Conservation (phyloP, 2,797 vertebrate species). For the Hippopotamyrus pictus region DNA sequence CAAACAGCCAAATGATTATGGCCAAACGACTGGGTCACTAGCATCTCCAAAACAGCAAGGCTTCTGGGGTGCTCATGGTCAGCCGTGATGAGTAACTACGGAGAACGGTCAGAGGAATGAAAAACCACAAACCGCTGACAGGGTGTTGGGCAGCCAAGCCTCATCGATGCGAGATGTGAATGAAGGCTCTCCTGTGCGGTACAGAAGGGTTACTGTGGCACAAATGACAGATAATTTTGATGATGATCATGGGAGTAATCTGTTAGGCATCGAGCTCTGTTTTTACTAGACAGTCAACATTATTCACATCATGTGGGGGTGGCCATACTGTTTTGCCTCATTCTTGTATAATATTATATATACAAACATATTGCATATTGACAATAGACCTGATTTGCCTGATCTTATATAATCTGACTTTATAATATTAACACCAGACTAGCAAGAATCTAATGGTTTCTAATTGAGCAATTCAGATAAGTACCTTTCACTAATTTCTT, state of each 20-base stretch:
- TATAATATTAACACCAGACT: background rate
- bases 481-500: background rate
- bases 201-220: background rate
- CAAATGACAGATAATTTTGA: background rate
- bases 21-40: background rate
- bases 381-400: background rate
- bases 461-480: background rate
- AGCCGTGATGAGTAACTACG: background rate
- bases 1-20: background rate
- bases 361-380: background rate
- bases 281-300: background rate
- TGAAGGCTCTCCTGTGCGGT: background rate
- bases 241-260: background rate
- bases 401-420: background rate
- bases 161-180: background rate
- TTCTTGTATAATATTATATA: background rate
- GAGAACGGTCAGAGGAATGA: background rate
- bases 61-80: background rate
- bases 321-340: background rate
- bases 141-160: background rate
- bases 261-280: background rate
- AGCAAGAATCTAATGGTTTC: background rate
- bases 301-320: background rate
- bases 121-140: background rate
- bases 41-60: background rate